Evolutionary conservation across 2,888 invertebrate genomes (phyloP), one percentile per base, ranked within the genome.

Genomic region (Dione juno): DNA sequence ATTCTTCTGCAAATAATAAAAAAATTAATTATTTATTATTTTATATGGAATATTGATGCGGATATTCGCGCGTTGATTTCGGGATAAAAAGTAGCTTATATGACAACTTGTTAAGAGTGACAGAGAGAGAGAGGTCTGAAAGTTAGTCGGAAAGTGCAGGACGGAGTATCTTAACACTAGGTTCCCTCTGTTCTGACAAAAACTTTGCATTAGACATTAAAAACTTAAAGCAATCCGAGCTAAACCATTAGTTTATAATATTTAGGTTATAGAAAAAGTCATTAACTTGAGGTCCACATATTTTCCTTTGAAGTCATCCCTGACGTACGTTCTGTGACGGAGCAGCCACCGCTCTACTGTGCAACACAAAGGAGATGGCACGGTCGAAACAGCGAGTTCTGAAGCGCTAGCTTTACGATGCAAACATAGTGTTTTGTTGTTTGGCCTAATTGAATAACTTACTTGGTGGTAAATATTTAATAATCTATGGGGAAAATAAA

Each of bases 351-450:
- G 69, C 68, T 52, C 67, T 54, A 59, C 72, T 74, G 66, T 72
- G 65, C 66, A 67, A 69, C 72, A 74, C 74, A 75, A 71, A 74
- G 73, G 73, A 72, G 73, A 70, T 71, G 71, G 72, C 63, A 71
- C 57, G 59, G 67, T 74, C 72, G 68, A 70, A 74, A 71, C 69
- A 70, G 65, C 70, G 70, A 70, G 71, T 74, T 69, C 76, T 79
- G 78, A 76, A 78, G 75, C 76, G 75, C 70, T 74, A 74, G 75
- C 74, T 78, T 78, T 79, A 79, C 77, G 78, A 77, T 78, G 76
- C 74, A 76, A 72, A 72, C 76, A 68, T 69, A 69, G 52, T 66
- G 72, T 71, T 72, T 67, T 68, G 67, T 45, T 53, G 67, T 66
- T 54, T 67, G 72, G 70, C 28, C 45, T 67, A 76, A 71, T 37